Percentiles rank a stretch among this genome's conserved stretches.
Conservation (phyloP, 2,113 vertebrate genomes). For the Orycteropus afer region DNA sequence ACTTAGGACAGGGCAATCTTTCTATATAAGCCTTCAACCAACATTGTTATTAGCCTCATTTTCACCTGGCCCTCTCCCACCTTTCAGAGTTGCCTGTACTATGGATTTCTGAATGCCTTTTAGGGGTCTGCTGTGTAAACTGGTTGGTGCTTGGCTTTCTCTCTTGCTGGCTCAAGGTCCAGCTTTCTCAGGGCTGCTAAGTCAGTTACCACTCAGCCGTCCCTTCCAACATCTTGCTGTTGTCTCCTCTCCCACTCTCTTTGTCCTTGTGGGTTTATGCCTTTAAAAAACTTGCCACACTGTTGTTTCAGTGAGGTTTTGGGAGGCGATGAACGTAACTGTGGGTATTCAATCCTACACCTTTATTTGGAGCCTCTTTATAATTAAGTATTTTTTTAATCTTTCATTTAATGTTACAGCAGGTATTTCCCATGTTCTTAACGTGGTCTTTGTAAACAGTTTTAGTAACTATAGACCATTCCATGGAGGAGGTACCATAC, state of each 20-base stretch:
- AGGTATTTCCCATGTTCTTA: constrained; percentile 34
- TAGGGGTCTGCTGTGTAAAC: not conserved
- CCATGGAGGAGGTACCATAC: not conserved
- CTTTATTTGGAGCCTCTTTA: constrained; percentile 73
- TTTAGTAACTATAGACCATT: not conserved
- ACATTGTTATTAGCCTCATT: not conserved
- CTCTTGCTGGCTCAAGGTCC: not conserved
- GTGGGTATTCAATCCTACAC: constrained; percentile 69
- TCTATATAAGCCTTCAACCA: not conserved
- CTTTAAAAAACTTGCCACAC: constrained; percentile 61
- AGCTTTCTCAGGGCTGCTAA: constrained; percentile 65
- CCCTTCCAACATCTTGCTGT: constrained; percentile 71
- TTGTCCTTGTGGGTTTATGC: constrained; percentile 78
- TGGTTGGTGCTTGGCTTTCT: constrained; percentile 42
- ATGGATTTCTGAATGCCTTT: not conserved
- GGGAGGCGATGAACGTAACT: constrained; percentile 77
- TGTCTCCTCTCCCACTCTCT: constrained; percentile 75
- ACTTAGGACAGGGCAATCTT: not conserved
- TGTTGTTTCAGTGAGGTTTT: constrained; percentile 82
- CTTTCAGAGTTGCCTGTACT: not conserved
- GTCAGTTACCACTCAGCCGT: constrained; percentile 71
- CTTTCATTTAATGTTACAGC: constrained; percentile 57
- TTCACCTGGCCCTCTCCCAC: not conserved
- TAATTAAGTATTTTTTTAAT: constrained; percentile 57
- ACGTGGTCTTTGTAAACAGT: not conserved